Evolutionary conservation across 37 sponge, comb jelly and placozoan species (phyloP).

Genomic region (Oscarella lobularis): DNA sequence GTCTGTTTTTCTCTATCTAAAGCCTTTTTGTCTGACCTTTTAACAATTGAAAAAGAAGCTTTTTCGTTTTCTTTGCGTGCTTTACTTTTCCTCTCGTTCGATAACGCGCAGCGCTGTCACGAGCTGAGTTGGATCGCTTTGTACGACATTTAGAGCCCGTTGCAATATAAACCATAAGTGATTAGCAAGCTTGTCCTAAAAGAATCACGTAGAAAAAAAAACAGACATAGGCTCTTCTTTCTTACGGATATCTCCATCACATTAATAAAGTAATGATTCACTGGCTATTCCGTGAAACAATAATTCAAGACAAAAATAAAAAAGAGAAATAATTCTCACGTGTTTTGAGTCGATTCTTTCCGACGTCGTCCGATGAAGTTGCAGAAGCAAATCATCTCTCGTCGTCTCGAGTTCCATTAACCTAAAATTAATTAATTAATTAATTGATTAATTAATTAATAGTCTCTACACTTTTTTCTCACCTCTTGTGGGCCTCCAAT

Average conservation of each 20-base stretch:
- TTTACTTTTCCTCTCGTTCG: conserved; percentile 75
- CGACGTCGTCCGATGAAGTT: conserved; percentile 55
- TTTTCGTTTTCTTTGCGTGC: too few species aligned
- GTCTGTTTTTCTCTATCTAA: neutral
- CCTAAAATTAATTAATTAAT: neutral
- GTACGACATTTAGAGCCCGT: conserved; percentile 14
- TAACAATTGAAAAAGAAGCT: neutral
- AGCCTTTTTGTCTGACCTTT: neutral
- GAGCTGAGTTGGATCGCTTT: conserved; percentile 32
- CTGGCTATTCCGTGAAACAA: too few species aligned
- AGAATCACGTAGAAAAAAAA: neutral
- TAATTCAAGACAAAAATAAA: too few species aligned
- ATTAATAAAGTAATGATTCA: neutral
- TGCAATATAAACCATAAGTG: conserved; percentile 23
- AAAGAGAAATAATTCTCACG: neutral
- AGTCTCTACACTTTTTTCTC: neutral
- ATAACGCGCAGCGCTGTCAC: conserved; percentile 80
- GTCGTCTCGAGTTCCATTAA: neutral
- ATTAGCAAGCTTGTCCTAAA: conserved; percentile 12
- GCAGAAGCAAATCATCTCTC: conserved; percentile 71
- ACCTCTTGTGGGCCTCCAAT: neutral
- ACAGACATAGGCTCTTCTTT: neutral
- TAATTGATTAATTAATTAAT: neutral
- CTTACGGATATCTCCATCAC: neutral
- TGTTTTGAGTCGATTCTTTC: neutral